Evolutionary conservation across 2,797 vertebrate species (phyloP).

Genomic region (Hapalemur alaotrensis): DNA sequence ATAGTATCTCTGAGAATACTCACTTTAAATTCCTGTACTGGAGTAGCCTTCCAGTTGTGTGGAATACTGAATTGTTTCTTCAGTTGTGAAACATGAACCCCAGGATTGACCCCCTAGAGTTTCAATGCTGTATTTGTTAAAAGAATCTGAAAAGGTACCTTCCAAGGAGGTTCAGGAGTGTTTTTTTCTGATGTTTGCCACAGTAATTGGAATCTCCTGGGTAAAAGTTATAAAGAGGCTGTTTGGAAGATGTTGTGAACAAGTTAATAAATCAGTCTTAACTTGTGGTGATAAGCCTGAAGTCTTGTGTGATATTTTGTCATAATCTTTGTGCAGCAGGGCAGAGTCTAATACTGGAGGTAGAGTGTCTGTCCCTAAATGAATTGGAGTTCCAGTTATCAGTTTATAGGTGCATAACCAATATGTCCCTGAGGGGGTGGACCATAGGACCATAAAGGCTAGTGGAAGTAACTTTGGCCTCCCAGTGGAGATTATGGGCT

Average conservation of each 20-base stretch:
- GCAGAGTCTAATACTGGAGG: not conserved
- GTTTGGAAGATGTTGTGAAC: not conserved
- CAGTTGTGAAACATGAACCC: not conserved
- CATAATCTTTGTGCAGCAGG: not conserved
- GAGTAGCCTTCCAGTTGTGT: not conserved
- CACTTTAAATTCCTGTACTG: not conserved
- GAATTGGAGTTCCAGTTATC: not conserved
- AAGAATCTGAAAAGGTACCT: not conserved
- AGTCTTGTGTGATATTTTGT: not conserved
- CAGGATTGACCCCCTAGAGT: not conserved
- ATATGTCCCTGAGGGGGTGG: not conserved
- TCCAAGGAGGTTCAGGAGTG: not conserved
- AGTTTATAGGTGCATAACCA: not conserved
- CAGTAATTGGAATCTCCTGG: not conserved
- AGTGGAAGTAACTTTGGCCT: not conserved
- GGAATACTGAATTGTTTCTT: not conserved
- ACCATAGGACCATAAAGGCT: not conserved
- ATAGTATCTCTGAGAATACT: not conserved
- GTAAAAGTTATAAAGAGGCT: not conserved
- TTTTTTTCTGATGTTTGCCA: not conserved
- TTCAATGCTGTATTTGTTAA: not conserved
- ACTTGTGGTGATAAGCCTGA: not conserved
- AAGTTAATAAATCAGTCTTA: not conserved
- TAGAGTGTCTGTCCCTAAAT: not conserved
- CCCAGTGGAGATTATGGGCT: not conserved